phyloP scores from a whole-genome alignment of 2,113 vertebrate species.

The Macroglossus sobrinus region DNA sequence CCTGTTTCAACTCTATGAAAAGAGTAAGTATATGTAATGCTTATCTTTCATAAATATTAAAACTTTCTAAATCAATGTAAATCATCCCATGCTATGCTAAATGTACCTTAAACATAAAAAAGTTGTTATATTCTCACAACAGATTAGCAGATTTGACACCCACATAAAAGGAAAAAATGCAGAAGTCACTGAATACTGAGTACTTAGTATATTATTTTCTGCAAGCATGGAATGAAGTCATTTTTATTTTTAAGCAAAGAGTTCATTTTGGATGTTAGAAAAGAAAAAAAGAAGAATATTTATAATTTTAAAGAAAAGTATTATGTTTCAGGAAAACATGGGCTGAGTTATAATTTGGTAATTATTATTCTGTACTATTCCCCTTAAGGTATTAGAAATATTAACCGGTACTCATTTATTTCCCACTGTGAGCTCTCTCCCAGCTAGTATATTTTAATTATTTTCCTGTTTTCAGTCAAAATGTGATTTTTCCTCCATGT shows the following conservation, averaged over 20 bases:
- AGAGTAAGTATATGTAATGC: background rate
- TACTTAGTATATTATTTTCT: constrained; percentile 33
- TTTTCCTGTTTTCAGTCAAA: constrained; percentile 3
- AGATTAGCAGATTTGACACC: constrained; percentile 58
- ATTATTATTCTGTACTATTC: background rate
- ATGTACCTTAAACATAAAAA: constrained; percentile 33
- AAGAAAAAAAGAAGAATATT: background rate
- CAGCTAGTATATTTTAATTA: background rate
- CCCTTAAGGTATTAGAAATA: constrained; percentile 9
- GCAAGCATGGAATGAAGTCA: constrained; percentile 46
- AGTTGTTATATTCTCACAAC: constrained; percentile 37
- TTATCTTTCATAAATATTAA: constrained; percentile 57
- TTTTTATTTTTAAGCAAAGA: constrained; percentile 58
- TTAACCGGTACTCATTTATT: constrained; percentile 5
- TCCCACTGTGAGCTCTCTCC: background rate
- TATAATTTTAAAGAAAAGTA: constrained; percentile 16
- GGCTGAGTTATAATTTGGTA: background rate
- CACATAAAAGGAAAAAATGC: background rate
- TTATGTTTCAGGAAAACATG: background rate
- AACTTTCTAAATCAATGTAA: constrained; percentile 27
- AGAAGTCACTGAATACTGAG: background rate
- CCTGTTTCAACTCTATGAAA: constrained; percentile 46
- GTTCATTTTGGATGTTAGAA: constrained; percentile 8
- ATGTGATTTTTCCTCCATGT: constrained; percentile 27
- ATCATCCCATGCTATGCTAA: constrained; percentile 1